Evolutionary conservation across 1,140 invertebrate species (phyloP).

Genomic region (Calliphora vicina): DNA sequence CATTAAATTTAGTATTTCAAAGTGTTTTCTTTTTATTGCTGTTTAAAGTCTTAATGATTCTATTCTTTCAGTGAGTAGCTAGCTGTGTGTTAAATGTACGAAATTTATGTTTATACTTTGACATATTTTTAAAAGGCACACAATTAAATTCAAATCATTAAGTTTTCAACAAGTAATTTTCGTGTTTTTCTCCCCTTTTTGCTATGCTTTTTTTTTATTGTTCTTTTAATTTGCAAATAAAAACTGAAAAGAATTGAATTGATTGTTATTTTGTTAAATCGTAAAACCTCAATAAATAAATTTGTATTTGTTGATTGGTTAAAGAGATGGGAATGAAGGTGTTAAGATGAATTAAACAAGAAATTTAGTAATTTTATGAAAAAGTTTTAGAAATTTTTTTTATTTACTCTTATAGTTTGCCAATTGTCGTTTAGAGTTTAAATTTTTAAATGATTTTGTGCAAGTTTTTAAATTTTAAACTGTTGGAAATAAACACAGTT

Average conservation of each 20-base stretch:
- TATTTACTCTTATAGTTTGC: too few species aligned
- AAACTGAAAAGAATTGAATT: neutral
- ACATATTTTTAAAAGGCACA: neutral
- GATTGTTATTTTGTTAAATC: neutral
- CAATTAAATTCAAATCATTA: constrained; percentile 5
- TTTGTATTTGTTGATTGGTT: neutral
- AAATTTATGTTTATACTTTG: constrained; percentile 6
- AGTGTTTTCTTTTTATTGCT: neutral
- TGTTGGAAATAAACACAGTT: too few species aligned
- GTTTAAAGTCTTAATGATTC: neutral
- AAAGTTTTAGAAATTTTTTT: too few species aligned
- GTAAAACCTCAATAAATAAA: constrained; percentile 5
- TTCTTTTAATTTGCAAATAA: neutral
- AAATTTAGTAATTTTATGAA: too few species aligned
- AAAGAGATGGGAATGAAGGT: neutral
- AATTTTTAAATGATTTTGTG: too few species aligned
- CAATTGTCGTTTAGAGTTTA: too few species aligned
- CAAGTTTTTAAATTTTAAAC: too few species aligned
- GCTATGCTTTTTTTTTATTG: neutral
- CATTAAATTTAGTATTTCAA: neutral
- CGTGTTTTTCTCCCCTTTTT: neutral
- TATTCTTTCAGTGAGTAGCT: neutral
- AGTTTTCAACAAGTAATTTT: neutral
- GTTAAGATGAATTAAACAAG: too few species aligned
- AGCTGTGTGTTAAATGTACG: neutral